Evolutionary conservation across 1,140 invertebrate species (phyloP).

Genomic region (Linepithema humile): DNA sequence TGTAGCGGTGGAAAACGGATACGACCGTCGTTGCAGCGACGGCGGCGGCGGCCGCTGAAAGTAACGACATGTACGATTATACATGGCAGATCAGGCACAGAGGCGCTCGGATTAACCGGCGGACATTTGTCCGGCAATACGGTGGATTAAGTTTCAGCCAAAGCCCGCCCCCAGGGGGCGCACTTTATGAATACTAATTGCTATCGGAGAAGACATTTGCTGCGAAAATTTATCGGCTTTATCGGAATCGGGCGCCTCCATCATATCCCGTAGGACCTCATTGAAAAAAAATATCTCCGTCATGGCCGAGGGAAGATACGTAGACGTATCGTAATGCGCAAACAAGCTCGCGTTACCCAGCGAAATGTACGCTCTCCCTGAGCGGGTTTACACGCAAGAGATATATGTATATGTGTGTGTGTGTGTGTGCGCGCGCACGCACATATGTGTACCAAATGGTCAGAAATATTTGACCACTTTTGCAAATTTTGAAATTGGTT

Average conservation of each 20-base stretch:
- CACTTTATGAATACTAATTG: constrained; percentile 73
- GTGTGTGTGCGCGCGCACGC: neutral
- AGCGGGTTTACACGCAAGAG: neutral
- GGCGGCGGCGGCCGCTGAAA: constrained; percentile 12
- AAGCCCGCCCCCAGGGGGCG: constrained; percentile 7
- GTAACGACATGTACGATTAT: constrained; percentile 2
- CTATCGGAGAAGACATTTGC: constrained; percentile 60
- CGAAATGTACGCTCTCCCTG: neutral
- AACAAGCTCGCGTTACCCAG: constrained; percentile 33
- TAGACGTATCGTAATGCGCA: constrained; percentile 42
- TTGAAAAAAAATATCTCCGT: constrained; percentile 62
- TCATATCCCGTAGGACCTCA: constrained; percentile 52
- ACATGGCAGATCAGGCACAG: neutral
- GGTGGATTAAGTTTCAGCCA: constrained; percentile 57
- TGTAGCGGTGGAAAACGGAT: constrained; percentile 45
- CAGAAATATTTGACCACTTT: too few relatives aligned
- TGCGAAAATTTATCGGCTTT: constrained; percentile 67
- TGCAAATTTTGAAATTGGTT: constrained; percentile 13
- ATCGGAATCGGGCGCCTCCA: constrained; percentile 49
- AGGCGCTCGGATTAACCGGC: constrained; percentile 30
- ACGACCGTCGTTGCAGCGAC: constrained; percentile 33
- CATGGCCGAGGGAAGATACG: neutral
- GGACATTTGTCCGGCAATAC: constrained; percentile 51
- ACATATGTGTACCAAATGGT: neutral
- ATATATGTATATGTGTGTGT: neutral